Evolutionary conservation across 2,797 vertebrate genomes (phyloP).

Genomic region (Hemitrygon akajei): DNA sequence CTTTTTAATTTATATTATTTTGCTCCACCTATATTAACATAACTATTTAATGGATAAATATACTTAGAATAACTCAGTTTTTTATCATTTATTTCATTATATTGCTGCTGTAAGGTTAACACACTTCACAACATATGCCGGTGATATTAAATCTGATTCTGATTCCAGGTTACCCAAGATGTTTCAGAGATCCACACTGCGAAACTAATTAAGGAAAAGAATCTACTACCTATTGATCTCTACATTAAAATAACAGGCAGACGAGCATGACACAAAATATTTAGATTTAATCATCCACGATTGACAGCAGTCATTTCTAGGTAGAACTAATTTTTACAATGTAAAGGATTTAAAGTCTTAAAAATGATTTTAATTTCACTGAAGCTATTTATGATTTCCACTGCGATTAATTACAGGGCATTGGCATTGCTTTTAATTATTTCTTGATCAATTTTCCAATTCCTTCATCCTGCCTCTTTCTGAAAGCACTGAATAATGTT

Average conservation of each 20-base stretch:
- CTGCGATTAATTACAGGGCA: not conserved
- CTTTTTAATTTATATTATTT: too few relatives aligned
- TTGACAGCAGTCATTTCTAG: not conserved
- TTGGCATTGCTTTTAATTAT: not conserved
- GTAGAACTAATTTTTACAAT: not conserved
- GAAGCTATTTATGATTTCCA: not conserved
- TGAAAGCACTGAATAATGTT: not conserved
- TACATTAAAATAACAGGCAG: not conserved
- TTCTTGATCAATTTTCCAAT: not conserved
- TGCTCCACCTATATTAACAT: too few relatives aligned
- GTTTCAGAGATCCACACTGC: not conserved
- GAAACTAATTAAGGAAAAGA: not conserved
- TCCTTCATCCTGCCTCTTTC: not conserved
- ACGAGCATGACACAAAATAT: not conserved
- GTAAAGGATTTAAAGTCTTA: not conserved
- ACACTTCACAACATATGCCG: too few relatives aligned
- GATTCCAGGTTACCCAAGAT: not conserved
- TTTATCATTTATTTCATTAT: too few relatives aligned
- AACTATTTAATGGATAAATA: too few relatives aligned
- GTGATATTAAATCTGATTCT: too few relatives aligned
- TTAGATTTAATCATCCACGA: not conserved
- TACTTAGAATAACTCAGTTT: too few relatives aligned
- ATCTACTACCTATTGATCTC: not conserved
- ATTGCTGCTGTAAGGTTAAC: too few relatives aligned
- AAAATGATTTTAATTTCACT: not conserved